phyloP scores from a whole-genome alignment of 2,888 invertebrate species.

The Caradrina clavipalpis region DNA sequence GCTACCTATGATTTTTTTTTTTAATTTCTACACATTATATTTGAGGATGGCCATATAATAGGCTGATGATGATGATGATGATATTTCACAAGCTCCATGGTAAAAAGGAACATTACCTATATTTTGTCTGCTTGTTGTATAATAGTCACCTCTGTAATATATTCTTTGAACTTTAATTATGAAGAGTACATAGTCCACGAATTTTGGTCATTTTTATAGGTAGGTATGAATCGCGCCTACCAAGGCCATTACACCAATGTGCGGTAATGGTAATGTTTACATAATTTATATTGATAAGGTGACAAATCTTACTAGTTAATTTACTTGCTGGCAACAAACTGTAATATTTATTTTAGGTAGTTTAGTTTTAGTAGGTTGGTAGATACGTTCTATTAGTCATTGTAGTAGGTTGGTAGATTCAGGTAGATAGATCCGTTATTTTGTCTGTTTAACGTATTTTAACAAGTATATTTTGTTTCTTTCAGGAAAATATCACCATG shows the following conservation, averaged over 20 bases:
- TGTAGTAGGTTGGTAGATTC: neutral
- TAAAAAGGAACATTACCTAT: slow-evolving; percentile 3
- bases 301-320: slow-evolving; percentile 14
- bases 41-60: no score
- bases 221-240: slow-evolving; percentile 17
- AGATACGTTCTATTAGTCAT: no score
- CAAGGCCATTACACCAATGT: slow-evolving; percentile 43
- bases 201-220: slow-evolving; percentile 37
- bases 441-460: neutral
- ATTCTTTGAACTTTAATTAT: slow-evolving; percentile 44
- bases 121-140: slow-evolving; percentile 1
- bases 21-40: neutral
- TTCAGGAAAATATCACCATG: slow-evolving; percentile 77
- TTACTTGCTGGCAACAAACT: neutral
- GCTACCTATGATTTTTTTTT: no score
- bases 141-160: slow-evolving; percentile 33
- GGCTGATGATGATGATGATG: no score
- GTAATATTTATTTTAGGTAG: slow-evolving; percentile 6
- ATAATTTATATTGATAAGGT: slow-evolving; percentile 19
- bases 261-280: slow-evolving; percentile 36
- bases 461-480: slow-evolving; percentile 5
- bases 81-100: neutral
- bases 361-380: no score
- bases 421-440: neutral
- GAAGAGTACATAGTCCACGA: slow-evolving; percentile 35